Conservation (phyloP, 2,888 invertebrate genomes). For the Nomada goodeniana region DNA sequence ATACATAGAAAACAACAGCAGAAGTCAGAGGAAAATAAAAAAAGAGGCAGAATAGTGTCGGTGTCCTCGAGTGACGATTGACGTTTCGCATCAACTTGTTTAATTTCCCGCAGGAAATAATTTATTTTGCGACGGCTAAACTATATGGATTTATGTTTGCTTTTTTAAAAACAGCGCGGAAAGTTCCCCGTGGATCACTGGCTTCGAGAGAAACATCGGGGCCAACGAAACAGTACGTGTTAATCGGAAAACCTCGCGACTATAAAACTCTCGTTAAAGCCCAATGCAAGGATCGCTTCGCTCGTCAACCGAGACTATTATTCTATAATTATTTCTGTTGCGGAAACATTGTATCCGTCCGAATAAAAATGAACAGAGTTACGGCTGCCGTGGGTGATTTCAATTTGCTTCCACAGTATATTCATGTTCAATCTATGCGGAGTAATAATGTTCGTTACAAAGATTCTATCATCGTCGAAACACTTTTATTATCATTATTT, state of each 20-base stretch:
- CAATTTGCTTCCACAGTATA: no score
- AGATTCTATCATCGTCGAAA: no score
- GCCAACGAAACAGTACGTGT: neutral
- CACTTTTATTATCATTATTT: no score
- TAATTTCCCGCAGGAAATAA: conserved; percentile 41
- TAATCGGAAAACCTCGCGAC: neutral
- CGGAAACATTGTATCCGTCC: no score
- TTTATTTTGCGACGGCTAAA: conserved; percentile 18
- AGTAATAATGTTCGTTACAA: no score
- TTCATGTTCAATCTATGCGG: no score
- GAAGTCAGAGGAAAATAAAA: neutral
- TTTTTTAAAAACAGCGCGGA: conserved; percentile 17
- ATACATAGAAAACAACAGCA: neutral
- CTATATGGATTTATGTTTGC: conserved; percentile 28
- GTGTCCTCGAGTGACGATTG: conserved; percentile 4
- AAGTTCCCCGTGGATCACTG: conserved; percentile 1
- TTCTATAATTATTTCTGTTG: no score
- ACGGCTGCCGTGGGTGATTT: no score
- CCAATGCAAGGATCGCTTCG: no score
- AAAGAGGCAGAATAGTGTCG: neutral
- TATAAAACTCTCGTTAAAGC: no score
- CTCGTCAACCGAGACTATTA: no score
- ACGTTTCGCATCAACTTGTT: conserved; percentile 17
- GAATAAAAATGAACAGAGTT: no score
- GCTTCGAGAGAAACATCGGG: neutral